Conservation (phyloP, 2,797 vertebrate genomes). For the Brotula barbata region DNA sequence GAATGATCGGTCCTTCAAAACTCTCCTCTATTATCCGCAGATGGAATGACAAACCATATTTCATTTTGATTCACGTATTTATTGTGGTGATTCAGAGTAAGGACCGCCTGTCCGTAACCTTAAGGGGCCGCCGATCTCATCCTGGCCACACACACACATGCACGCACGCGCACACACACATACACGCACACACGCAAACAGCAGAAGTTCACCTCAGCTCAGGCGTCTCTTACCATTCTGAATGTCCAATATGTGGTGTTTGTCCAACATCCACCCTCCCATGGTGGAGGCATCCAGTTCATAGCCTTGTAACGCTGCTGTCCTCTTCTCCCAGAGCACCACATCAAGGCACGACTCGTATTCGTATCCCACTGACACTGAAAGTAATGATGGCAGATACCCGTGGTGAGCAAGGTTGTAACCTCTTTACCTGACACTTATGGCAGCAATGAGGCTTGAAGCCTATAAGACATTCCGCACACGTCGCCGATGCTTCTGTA, state of each 20-base stretch:
- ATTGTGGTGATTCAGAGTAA: slow-evolving; percentile 73
- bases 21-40: slow-evolving; percentile 82
- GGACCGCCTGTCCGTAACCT: slow-evolving; percentile 68
- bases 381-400: slow-evolving; percentile 63
- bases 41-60: slow-evolving; percentile 80
- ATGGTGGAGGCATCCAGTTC: slow-evolving; percentile 95
- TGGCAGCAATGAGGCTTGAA: slow-evolving; percentile 52
- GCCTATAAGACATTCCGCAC: slow-evolving; percentile 37
- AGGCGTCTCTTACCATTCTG: slow-evolving; percentile 86
- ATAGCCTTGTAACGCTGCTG: slow-evolving; percentile 90
- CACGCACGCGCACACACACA: background rate
- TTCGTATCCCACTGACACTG: slow-evolving; percentile 98
- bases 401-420: slow-evolving; percentile 49
- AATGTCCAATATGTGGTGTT: slow-evolving; percentile 93
- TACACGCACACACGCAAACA: background rate
- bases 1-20: slow-evolving; percentile 85
- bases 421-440: slow-evolving; percentile 57
- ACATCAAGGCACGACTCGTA: slow-evolving; percentile 96
- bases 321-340: slow-evolving; percentile 97
- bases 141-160: slow-evolving; percentile 5
- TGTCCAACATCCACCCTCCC: slow-evolving; percentile 95
- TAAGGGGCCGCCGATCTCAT: slow-evolving; percentile 68
- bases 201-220: background rate
- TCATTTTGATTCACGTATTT: slow-evolving; percentile 80
- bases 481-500: slow-evolving; percentile 21